Base-by-base conservation (phyloP, 2,888 invertebrate genomes). In the Drosophila nr. perissopoda region DNA sequence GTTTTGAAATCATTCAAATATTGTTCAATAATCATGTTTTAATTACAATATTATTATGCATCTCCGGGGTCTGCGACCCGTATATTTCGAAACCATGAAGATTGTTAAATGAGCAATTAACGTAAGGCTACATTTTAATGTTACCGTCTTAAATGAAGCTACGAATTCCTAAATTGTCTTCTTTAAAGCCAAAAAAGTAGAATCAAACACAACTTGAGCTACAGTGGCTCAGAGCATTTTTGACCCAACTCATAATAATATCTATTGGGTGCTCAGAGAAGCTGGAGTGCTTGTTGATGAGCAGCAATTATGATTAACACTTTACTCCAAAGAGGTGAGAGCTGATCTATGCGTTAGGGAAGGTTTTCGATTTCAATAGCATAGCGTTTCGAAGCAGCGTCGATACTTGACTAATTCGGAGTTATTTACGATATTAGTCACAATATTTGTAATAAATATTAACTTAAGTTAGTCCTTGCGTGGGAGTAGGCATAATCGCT, bases 31-130 rank as follows among this genome's bases (percentile, higher is more conserved):
- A 49, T 54, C 40, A 61, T 56, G 56, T 36, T 48, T 52, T 11
- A 48, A 72, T 58, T 53, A 27, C 40, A 25, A 65, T 61, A 42
- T 54, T 2, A 18, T 45, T 18, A 51, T 63, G 63, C 48, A 27
- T 34, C 51, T 16, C 18, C 27, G 10, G 16, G 25, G 21, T 11
- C 21, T 25, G 16, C 2, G 16, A 25, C 42, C 42, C 2, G 21
- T 21, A 5, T 42, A 8, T 25, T 48, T 25, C 8, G 16, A 48
- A 16, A 25, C 6, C 4, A 16, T 8, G 16, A 1, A 7, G 45
- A 25, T 25, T 45, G 3, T 45, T 25, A 48, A 21, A 11, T 1
- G 21, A 5, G 21, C 11, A 21, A 21, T 38, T 38, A 18, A 38
- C 7, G 38, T 7, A 38, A 38, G 8, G 7, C 38, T 18, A 3